These are phyloP conservation scores for Lanius ludovicianus DNA, from an alignment of 2,113 vertebrate genomes.

Conservation along the genomic window DNA sequence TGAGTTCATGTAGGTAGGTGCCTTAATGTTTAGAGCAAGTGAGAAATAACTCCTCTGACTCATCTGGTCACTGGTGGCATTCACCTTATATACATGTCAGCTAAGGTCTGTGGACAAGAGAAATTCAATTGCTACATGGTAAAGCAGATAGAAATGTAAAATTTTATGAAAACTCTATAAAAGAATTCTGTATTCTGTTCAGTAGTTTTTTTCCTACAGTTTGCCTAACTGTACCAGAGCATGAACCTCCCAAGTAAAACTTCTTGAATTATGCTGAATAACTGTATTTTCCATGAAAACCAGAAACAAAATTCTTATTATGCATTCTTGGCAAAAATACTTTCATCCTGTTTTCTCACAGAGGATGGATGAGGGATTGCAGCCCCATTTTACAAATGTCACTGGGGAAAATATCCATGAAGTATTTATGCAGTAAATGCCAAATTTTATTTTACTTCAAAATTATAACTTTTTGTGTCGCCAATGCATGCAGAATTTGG, in stretches of 20 bases:
- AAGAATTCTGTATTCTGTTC: not conserved
- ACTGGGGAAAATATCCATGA: not conserved
- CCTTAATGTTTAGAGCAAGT: not conserved
- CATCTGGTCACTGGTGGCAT: not conserved
- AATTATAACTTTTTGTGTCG: not conserved
- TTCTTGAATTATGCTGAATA: not conserved
- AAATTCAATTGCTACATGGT: not conserved
- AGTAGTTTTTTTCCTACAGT: not conserved
- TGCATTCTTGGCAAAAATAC: not conserved
- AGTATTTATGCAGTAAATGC: not conserved
- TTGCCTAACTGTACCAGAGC: not conserved
- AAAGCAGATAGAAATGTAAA: not conserved
- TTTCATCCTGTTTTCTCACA: not conserved
- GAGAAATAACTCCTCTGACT: not conserved
- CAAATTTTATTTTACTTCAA: not conserved
- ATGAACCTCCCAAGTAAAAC: not conserved
- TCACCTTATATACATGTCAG: not conserved
- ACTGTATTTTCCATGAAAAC: not conserved
- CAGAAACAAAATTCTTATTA: not conserved
- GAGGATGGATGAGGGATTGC: not conserved
- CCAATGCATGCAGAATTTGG: not conserved
- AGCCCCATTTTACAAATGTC: not conserved
- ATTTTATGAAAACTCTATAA: not conserved
- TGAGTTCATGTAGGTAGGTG: not conserved
- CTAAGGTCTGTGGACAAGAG: not conserved